Evolutionary conservation across 37 sponge, comb jelly and placozoan species (phyloP).

Genomic region (Petrosia ficiformis): DNA sequence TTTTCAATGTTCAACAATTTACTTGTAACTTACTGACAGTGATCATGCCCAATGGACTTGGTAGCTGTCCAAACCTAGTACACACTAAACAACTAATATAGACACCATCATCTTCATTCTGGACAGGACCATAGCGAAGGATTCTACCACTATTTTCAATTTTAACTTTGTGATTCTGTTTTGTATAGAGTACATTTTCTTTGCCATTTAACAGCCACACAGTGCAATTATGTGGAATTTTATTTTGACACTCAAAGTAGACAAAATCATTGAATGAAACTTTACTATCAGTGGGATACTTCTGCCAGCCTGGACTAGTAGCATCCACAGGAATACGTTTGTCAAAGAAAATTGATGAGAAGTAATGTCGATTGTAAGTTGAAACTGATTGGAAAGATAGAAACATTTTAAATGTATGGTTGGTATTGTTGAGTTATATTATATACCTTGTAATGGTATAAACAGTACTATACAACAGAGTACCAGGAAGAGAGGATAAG

Average conservation of each 20-base stretch:
- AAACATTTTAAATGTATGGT: too few species aligned
- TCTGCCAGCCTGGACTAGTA: conserved; percentile 43
- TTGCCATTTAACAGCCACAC: conserved; percentile 33
- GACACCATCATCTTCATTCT: conserved; percentile 3
- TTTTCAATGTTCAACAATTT: too few species aligned
- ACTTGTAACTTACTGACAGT: background rate
- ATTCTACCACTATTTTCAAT: conserved; percentile 6
- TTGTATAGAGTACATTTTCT: background rate
- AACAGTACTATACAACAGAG: too few species aligned
- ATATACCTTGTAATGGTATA: too few species aligned
- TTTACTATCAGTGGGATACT: conserved; percentile 16
- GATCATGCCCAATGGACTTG: conserved; percentile 34
- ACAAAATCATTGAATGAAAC: conserved; percentile 5
- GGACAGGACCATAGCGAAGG: conserved; percentile 30
- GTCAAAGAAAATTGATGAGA: too few species aligned
- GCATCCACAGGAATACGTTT: background rate
- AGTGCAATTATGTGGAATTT: background rate
- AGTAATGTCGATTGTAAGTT: too few species aligned
- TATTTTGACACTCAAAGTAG: conserved; percentile 22
- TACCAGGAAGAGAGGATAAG: too few species aligned
- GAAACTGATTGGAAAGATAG: too few species aligned
- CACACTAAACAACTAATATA: conserved; percentile 26
- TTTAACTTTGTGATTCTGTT: background rate
- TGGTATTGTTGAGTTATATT: too few species aligned
- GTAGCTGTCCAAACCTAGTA: conserved; percentile 26